Evolutionary conservation across 1,140 invertebrate species (phyloP), one percentile per base, ranked within the genome.

Genomic region (Drosophila aff.): DNA sequence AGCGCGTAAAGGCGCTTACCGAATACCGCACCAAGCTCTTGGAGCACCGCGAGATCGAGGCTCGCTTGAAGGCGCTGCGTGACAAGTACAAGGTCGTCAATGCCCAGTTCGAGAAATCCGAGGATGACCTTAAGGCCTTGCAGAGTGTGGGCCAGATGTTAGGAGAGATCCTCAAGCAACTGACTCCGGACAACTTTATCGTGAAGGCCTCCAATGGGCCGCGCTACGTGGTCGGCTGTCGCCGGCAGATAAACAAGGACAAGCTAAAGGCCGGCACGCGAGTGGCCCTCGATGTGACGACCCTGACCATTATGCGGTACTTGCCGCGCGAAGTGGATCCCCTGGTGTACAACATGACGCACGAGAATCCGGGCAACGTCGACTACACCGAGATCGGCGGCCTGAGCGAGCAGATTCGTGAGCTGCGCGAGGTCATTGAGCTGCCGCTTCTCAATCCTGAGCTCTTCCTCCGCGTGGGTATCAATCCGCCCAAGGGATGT

Each of bases 91-190:
- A 99, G 94, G 97, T 99, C 79, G 93, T 99, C 33, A 99, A 97
- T 13, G 99, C 99, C 93, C 96, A 99, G 84, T 99, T 98, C 95
- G 98, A 99, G 87, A 99, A 99, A 93, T 99, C 98, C 75, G 99
- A 99, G 94, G 99, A 99, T 95, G 98, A 99, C 94, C 94, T 99
- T 43, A 99, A 99, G 94, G 98, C 99, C 18, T 93, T 99, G 16
- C 99, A 99, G 93, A 99, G 98, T 94, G 99, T 99, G 87, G 99
- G 99, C 13, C 99, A 99, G 95, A 99, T 99, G 94, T 98, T 99
- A 74, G 99, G 99, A 16, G 99, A 99, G 94, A 98, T 99, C 15
- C 93, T 99, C 8, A 99, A 99, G 93, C 99, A 99, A 93, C 94
- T 99, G 10, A 99, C 98, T 67, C 99, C 99, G 94, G 99, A 99